Evolutionary conservation across 2,797 vertebrate species (phyloP).

Genomic region (Dendrocincla tyrannina): DNA sequence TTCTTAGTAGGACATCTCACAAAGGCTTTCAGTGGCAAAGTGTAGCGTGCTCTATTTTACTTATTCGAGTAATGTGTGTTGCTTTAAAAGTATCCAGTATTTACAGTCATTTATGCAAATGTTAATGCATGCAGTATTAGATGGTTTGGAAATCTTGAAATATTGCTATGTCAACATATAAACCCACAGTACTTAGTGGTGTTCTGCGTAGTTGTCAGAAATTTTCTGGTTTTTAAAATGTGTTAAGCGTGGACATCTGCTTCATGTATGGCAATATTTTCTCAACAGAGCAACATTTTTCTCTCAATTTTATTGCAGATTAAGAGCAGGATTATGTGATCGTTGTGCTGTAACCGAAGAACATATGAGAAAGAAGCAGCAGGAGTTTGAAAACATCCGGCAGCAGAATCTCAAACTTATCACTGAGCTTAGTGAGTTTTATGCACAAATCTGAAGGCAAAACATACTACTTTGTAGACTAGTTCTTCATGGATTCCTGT

Average conservation of each 20-base stretch:
- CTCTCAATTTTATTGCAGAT: slow-evolving; percentile 59
- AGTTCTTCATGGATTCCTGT: not conserved
- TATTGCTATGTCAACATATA: not conserved
- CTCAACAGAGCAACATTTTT: not conserved
- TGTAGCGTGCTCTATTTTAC: not conserved
- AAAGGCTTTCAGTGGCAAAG: not conserved
- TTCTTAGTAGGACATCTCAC: not conserved
- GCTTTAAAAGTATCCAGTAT: not conserved
- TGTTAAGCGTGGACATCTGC: not conserved
- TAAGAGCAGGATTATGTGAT: slow-evolving; percentile 85
- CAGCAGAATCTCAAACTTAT: slow-evolving; percentile 85
- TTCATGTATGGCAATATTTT: not conserved
- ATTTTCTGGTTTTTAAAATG: not conserved
- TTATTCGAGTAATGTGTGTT: not conserved
- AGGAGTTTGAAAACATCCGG: slow-evolving; percentile 83
- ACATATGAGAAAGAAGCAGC: slow-evolving; percentile 83
- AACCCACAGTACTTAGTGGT: not conserved
- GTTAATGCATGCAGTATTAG: not conserved
- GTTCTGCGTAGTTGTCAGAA: not conserved
- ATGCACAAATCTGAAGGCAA: not conserved
- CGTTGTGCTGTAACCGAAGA: slow-evolving; percentile 87
- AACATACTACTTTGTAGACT: not conserved
- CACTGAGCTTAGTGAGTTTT: slow-evolving; percentile 87
- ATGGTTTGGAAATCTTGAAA: not conserved
- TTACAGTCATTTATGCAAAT: not conserved